These are phyloP conservation scores for Oegoconia quadripuncta DNA, from an alignment of 2,888 invertebrate species.

Conservation along the genomic window DNA sequence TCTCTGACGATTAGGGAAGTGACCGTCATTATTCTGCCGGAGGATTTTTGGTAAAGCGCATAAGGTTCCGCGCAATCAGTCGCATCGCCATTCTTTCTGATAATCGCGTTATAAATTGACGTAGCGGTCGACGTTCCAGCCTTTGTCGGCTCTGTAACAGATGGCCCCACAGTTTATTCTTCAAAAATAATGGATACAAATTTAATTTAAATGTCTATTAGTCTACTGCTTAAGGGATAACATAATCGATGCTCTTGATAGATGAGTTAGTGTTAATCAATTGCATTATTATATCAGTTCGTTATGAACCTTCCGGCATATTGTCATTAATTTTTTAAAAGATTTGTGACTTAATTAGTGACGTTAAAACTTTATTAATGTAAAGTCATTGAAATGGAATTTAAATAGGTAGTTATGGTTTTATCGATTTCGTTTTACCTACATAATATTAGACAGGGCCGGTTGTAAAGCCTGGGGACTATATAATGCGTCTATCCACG, in stretches of 20 bases:
- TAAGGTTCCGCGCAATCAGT: conserved; percentile 63
- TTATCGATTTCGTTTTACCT: no score
- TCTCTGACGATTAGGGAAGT: conserved; percentile 41
- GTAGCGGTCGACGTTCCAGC: conserved; percentile 49
- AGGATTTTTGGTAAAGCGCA: conserved; percentile 52
- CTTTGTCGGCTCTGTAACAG: conserved; percentile 68
- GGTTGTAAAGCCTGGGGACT: conserved; percentile 27
- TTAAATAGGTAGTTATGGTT: not conserved
- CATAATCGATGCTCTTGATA: conserved; percentile 27
- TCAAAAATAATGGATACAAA: conserved; percentile 58
- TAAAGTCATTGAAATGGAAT: not conserved
- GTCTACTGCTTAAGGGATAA: conserved; percentile 42
- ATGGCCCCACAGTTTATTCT: conserved; percentile 55
- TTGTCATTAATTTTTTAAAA: conserved; percentile 2
- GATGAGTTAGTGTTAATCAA: conserved; percentile 28
- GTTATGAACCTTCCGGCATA: conserved; percentile 4
- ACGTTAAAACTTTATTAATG: not conserved
- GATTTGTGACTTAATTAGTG: conserved; percentile 1
- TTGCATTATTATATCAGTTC: conserved; percentile 18
- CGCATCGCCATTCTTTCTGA: conserved; percentile 65
- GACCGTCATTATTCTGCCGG: conserved; percentile 46
- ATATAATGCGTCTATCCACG: conserved; percentile 60
- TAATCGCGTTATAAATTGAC: conserved; percentile 76
- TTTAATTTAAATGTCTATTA: conserved; percentile 55
- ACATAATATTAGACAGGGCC: no score